These are phyloP conservation scores for Myopa testacea DNA, from an alignment of 2,888 invertebrate species.

Conservation along the genomic window DNA sequence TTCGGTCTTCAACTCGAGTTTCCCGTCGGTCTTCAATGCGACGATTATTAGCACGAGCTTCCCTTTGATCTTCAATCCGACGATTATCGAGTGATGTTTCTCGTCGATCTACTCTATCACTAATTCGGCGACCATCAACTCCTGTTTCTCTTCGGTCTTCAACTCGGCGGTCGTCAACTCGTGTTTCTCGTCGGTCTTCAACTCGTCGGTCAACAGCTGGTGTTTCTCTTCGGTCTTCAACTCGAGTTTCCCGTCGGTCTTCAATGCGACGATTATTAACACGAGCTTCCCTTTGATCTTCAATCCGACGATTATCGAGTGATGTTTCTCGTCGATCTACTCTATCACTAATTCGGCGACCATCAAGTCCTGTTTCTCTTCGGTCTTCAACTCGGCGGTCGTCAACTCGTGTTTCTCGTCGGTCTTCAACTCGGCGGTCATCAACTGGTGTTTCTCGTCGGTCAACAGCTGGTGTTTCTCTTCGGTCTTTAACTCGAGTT, in stretches of 20 bases:
- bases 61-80: no score
- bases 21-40: no score
- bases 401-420: background rate
- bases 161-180: no score
- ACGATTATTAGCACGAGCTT: no score
- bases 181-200: slow-evolving; percentile 1
- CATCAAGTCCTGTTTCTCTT: slow-evolving; percentile 20
- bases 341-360: background rate
- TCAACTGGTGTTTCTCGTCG: slow-evolving; percentile 5
- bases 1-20: no score
- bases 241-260: slow-evolving; percentile 6
- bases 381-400: slow-evolving; percentile 16
- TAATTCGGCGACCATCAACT: no score
- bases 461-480: background rate
- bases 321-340: background rate
- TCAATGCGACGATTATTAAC: background rate
- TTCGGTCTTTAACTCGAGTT: slow-evolving; percentile 2
- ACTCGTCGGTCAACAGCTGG: no score
- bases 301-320: background rate
- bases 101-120: no score
- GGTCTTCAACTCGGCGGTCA: background rate
- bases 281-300: background rate
- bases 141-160: no score
- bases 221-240: slow-evolving; percentile 6
- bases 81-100: no score